These are phyloP conservation scores for Epinotia ramella DNA, from an alignment of 2,888 invertebrate genomes.

Conservation along the genomic window DNA sequence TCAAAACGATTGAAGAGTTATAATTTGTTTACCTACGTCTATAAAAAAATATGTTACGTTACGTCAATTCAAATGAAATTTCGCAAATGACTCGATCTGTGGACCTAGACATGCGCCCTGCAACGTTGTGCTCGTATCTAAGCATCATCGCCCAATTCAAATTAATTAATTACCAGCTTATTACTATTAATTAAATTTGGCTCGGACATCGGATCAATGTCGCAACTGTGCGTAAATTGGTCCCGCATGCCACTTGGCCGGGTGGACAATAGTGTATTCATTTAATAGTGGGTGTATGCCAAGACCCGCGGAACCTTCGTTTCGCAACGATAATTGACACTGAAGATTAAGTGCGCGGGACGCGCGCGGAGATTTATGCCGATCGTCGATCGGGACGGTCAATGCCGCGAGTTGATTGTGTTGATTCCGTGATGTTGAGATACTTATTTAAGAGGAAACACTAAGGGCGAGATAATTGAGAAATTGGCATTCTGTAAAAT, in stretches of 20 bases:
- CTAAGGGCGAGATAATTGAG: too few species aligned
- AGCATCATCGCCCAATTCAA: constrained; percentile 17
- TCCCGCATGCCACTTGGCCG: constrained; percentile 52
- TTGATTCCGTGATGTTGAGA: constrained; percentile 1
- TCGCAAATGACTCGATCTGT: too few species aligned
- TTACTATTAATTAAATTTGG: constrained; percentile 45
- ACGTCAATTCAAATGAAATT: too few species aligned
- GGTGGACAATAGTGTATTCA: constrained; percentile 58
- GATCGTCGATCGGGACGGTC: constrained; percentile 39
- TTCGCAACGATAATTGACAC: constrained; percentile 47
- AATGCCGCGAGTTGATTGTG: neutral
- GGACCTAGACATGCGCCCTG: neutral
- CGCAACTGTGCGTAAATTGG: constrained; percentile 53
- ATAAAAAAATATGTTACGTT: too few species aligned
- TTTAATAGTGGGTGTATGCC: constrained; percentile 54
- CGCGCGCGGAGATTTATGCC: constrained; percentile 29
- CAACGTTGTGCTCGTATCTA: neutral
- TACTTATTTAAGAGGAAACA: too few species aligned
- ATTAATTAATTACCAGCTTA: constrained; percentile 36
- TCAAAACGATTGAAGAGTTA: too few species aligned
- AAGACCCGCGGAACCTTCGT: constrained; percentile 48
- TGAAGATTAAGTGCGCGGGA: constrained; percentile 41
- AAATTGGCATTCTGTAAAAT: too few species aligned
- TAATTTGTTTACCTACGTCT: too few species aligned
- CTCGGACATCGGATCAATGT: constrained; percentile 50